A percentile compares a stretch with the other conserved stretches of the same genome.
Evolutionary conservation across 2,797 vertebrate species (phyloP).

Genomic region (Neostethus bicornis): DNA sequence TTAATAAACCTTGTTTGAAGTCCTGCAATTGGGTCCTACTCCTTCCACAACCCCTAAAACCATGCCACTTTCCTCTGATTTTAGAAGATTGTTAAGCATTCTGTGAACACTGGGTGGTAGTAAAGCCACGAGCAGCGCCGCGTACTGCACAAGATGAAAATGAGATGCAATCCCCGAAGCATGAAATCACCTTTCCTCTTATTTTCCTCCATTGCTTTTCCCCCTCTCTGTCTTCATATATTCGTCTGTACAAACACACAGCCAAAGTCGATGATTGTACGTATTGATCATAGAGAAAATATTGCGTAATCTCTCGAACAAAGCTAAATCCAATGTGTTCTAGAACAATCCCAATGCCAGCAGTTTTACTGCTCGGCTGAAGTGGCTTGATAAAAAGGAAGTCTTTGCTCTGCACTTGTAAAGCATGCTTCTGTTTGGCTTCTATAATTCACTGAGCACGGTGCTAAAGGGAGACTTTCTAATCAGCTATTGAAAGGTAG

Average conservation of each 20-base stretch:
- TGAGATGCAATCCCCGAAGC: slow-evolving; percentile 74
- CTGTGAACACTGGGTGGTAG: slow-evolving; percentile 67
- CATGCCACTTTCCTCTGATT: slow-evolving; percentile 21
- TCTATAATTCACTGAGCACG: slow-evolving; percentile 48
- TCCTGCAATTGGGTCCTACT: too few relatives aligned
- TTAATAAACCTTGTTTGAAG: too few relatives aligned
- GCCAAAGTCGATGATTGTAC: slow-evolving; percentile 33
- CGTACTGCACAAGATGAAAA: slow-evolving; percentile 46
- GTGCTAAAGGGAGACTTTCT: slow-evolving; percentile 57
- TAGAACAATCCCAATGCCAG: slow-evolving; percentile 25
- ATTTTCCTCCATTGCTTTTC: slow-evolving; percentile 59
- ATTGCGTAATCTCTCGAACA: slow-evolving; percentile 35
- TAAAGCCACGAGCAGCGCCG: slow-evolving; percentile 41
- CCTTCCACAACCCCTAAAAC: too few relatives aligned
- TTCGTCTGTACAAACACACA: slow-evolving; percentile 18
- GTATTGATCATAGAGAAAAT: slow-evolving; percentile 56
- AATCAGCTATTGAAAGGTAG: slow-evolving; percentile 73
- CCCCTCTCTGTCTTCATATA: slow-evolving; percentile 31
- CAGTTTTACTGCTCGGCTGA: slow-evolving; percentile 31
- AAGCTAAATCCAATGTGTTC: slow-evolving; percentile 40
- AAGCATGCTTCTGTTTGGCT: slow-evolving; percentile 32
- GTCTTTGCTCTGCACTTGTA: slow-evolving; percentile 14
- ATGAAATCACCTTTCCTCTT: slow-evolving; percentile 78
- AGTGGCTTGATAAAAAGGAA: slow-evolving; percentile 35
- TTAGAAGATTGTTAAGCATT: background rate